phyloP scores from a whole-genome alignment of 1,140 invertebrate species.

The Oreohelix idahoensis region DNA sequence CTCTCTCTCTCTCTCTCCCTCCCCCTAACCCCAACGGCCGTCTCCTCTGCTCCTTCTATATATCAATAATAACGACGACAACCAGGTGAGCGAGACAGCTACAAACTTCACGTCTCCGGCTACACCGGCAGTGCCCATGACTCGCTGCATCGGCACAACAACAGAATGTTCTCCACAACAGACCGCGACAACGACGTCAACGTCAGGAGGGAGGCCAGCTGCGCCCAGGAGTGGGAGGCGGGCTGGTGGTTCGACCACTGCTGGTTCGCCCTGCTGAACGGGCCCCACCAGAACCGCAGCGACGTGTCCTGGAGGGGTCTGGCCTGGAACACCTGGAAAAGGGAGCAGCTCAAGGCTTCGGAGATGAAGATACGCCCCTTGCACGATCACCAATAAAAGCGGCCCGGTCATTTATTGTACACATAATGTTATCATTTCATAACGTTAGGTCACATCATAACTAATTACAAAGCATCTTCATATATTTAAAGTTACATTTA shows the following conservation, averaged over 20 bases:
- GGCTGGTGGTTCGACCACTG: conserved; percentile 81
- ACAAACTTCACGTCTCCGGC: conserved; percentile 78
- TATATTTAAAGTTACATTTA: no score
- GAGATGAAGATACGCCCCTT: conserved; percentile 84
- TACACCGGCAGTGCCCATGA: conserved; percentile 75
- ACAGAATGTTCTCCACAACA: conserved; percentile 81
- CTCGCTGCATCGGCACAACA: conserved; percentile 81
- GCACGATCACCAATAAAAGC: background rate
- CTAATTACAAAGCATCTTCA: no score
- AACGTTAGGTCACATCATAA: no score
- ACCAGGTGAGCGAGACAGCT: conserved; percentile 78
- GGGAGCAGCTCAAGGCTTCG: conserved; percentile 85
- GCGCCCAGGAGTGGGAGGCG: conserved; percentile 76
- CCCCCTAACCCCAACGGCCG: no score
- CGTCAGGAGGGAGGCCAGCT: conserved; percentile 80
- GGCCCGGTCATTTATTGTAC: no score
- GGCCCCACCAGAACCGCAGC: conserved; percentile 85
- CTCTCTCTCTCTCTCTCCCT: no score
- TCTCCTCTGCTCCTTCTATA: no score
- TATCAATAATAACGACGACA: no score
- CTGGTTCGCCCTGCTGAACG: conserved; percentile 93
- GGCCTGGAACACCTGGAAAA: conserved; percentile 85
- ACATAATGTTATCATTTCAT: no score
- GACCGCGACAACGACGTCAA: conserved; percentile 84
- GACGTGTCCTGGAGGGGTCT: conserved; percentile 87